A percentile compares a stretch with the other conserved stretches of the same genome.
Evolutionary conservation across 2,888 invertebrate species (phyloP).

Genomic region (Eulithis prunata): DNA sequence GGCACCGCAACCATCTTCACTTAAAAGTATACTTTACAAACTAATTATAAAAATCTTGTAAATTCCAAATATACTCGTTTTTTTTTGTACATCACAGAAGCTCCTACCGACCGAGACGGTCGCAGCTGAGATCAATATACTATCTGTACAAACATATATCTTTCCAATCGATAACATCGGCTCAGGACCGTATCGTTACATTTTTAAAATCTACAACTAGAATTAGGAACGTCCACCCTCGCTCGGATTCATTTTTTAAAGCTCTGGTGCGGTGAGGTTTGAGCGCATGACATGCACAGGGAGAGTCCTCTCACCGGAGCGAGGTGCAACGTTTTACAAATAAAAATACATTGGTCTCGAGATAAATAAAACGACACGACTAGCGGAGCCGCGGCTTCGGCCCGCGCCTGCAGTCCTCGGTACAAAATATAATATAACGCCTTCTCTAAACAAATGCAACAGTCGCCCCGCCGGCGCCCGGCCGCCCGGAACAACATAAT

Average conservation of each 20-base stretch:
- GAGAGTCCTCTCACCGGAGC: slow-evolving; percentile 36
- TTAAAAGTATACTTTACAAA: slow-evolving; percentile 81
- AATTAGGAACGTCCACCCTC: slow-evolving; percentile 61
- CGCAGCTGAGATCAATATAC: slow-evolving; percentile 81
- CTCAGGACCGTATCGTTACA: slow-evolving; percentile 72
- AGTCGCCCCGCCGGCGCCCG: slow-evolving; percentile 43
- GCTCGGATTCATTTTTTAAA: slow-evolving; percentile 63
- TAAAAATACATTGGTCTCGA: slow-evolving; percentile 77
- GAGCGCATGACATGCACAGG: slow-evolving; percentile 6
- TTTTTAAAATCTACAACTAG: slow-evolving; percentile 77
- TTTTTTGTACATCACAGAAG: slow-evolving; percentile 83
- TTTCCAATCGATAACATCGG: slow-evolving; percentile 77
- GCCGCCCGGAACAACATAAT: slow-evolving; percentile 43
- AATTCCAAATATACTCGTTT: slow-evolving; percentile 81
- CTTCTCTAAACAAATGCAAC: slow-evolving; percentile 66
- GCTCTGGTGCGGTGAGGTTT: slow-evolving; percentile 62
- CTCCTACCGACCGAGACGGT: slow-evolving; percentile 64
- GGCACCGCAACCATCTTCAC: slow-evolving; percentile 66
- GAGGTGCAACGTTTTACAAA: slow-evolving; percentile 46
- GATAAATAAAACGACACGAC: slow-evolving; percentile 79
- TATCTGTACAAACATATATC: slow-evolving; percentile 81
- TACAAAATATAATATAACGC: slow-evolving; percentile 65
- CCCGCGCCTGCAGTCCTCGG: slow-evolving; percentile 51
- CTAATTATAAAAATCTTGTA: slow-evolving; percentile 84
- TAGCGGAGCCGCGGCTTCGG: slow-evolving; percentile 60